Evolutionary conservation across 1,140 invertebrate genomes (phyloP).

Genomic region (Zaprionus ghesquierei): DNA sequence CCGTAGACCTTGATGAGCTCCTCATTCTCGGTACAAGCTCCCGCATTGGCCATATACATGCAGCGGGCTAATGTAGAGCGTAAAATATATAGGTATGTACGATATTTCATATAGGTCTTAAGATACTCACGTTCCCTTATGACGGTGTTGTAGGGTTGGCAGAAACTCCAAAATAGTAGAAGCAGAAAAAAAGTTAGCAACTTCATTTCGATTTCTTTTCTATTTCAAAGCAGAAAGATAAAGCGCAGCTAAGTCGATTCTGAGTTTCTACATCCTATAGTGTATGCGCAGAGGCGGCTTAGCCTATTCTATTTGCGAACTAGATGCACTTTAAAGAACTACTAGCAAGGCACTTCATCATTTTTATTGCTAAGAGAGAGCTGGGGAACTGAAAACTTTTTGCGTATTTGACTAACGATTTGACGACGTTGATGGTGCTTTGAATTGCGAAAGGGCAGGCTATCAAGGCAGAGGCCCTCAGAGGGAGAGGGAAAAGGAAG

Average conservation of each 20-base stretch:
- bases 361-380: slow-evolving; percentile 69
- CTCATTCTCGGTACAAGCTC: slow-evolving; percentile 31
- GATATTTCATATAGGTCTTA: neutral
- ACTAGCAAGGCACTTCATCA: slow-evolving; percentile 68
- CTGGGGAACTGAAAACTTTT: slow-evolving; percentile 35
- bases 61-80: slow-evolving; percentile 36
- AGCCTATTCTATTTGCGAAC: neutral
- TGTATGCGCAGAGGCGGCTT: neutral
- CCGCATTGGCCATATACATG: slow-evolving; percentile 42
- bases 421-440: slow-evolving; percentile 72
- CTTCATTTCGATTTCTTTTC: neutral
- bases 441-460: slow-evolving; percentile 42
- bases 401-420: slow-evolving; percentile 73
- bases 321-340: slow-evolving; percentile 47
- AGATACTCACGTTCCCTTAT: slow-evolving; percentile 43
- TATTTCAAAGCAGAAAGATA: neutral
- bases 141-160: neutral
- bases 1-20: slow-evolving; percentile 42
- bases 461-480: neutral
- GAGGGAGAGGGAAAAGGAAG: no score
- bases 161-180: rapidly evolving
- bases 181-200: neutral
- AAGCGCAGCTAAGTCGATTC: neutral
- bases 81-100: no score
- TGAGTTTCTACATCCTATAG: neutral